Percentiles rank a stretch among this genome's conserved stretches.
Conservation (phyloP, 2,113 vertebrate species). For the Lycaon pictus region DNA sequence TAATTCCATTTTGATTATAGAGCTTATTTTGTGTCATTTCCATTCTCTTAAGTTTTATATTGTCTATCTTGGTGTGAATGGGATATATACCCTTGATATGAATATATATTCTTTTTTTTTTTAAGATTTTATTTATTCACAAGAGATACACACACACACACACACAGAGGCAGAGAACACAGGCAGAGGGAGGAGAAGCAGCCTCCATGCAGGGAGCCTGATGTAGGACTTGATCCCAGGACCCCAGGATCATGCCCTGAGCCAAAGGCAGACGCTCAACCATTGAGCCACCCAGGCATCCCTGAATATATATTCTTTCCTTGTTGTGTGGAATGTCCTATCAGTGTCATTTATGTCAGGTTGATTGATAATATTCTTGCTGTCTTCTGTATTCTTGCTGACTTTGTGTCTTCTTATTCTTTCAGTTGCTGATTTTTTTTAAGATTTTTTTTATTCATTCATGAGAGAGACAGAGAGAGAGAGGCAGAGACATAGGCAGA, state of each 20-base stretch:
- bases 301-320: not conserved
- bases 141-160: no score
- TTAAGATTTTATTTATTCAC: no score
- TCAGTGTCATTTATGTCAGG: not conserved
- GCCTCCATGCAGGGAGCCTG: no score
- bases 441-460: no score
- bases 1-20: not conserved
- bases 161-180: no score
- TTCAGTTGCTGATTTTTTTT: not conserved
- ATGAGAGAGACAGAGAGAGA: no score
- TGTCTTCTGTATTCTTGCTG: not conserved
- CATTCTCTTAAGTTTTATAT: not conserved
- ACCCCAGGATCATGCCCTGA: no score
- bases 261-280: no score
- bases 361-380: not conserved
- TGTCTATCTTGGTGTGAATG: not conserved
- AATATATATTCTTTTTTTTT: not conserved
- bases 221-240: no score
- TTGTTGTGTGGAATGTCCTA: not conserved
- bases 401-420: not conserved
- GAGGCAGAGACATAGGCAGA: no score
- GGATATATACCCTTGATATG: not conserved
- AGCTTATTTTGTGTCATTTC: not conserved
- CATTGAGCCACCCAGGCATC: no score
- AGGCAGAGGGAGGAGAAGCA: no score